These are phyloP conservation scores for Pipistrellus pipistrellus DNA, from an alignment of 2,797 vertebrate genomes.

Conservation along the genomic window DNA sequence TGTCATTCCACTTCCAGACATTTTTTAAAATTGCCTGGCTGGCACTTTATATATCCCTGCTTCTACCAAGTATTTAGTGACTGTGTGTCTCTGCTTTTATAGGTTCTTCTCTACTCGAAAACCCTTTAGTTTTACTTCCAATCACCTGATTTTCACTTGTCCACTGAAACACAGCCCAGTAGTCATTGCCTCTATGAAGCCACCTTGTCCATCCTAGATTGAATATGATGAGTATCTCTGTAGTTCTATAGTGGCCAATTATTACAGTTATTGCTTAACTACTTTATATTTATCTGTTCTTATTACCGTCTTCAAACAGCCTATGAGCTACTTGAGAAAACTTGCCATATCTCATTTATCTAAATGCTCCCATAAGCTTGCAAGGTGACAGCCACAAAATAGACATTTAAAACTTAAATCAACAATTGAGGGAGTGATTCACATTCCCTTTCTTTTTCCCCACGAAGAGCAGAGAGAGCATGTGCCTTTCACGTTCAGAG, in stretches of 20 bases:
- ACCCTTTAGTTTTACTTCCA: neutral
- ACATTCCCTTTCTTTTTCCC: neutral
- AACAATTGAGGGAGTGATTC: neutral
- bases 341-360: neutral
- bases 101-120: neutral
- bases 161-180: neutral
- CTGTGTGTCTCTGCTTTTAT: neutral
- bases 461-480: neutral
- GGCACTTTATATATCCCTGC: neutral
- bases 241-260: neutral
- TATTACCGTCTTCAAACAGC: neutral
- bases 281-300: neutral
- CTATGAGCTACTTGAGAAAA: neutral
- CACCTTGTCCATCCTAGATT: neutral
- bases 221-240: neutral
- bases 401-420: neutral
- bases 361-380: neutral
- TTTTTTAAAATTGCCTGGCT: neutral
- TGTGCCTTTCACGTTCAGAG: neutral
- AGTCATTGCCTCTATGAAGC: neutral
- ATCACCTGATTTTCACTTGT: neutral
- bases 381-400: neutral
- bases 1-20: neutral
- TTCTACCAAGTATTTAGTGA: neutral
- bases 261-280: neutral